phyloP scores from a whole-genome alignment of 2,113 vertebrate genomes.

The Apaloderma vittatum region DNA sequence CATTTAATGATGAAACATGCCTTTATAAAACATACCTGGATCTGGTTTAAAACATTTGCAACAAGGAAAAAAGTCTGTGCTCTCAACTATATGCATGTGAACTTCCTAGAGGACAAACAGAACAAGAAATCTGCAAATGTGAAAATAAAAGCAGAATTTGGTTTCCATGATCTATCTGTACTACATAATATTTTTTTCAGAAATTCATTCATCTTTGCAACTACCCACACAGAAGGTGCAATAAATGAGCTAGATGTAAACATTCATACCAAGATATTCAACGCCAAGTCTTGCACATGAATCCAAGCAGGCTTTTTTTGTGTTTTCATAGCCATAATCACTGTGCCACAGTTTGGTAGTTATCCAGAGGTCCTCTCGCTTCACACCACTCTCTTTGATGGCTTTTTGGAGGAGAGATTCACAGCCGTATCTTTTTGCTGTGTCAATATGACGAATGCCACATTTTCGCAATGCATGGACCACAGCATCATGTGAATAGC shows the following conservation, averaged over 20 bases:
- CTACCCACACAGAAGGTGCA: not conserved
- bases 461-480: constrained; percentile 79
- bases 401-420: constrained; percentile 78
- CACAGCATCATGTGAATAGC: constrained; percentile 81
- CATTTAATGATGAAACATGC: not conserved
- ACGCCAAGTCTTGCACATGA: constrained; percentile 81
- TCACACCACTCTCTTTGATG: constrained; percentile 77
- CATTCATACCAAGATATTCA: constrained; percentile 79
- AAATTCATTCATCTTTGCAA: not conserved
- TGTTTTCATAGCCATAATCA: constrained; percentile 80
- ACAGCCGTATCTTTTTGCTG: constrained; percentile 82
- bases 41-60: not conserved
- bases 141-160: not conserved
- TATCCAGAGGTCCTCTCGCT: constrained; percentile 81
- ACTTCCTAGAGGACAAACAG: not conserved
- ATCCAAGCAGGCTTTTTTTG: constrained; percentile 78
- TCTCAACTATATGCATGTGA: not conserved
- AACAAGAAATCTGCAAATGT: not conserved
- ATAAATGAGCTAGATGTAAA: not conserved
- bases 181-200: accelerated
- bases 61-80: not conserved
- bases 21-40: not conserved
- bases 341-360: constrained; percentile 85
- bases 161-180: not conserved
- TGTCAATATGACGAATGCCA: constrained; percentile 82